Base-by-base conservation (phyloP, 2,888 invertebrate genomes). In the Gandaritis pyraliata region DNA sequence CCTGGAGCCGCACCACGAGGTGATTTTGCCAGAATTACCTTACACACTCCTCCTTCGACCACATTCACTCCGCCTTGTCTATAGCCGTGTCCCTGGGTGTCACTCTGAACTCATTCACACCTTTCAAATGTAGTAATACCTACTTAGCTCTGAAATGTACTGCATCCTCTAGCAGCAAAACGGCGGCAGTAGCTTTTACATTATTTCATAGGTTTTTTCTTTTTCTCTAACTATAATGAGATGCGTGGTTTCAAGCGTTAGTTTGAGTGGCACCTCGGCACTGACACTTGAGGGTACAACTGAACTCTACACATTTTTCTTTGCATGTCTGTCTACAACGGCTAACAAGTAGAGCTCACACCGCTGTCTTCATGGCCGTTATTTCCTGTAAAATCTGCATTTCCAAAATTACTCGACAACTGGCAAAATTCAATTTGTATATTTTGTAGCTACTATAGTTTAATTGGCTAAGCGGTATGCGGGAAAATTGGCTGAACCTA, bases 11-110 rank as follows among this genome's bases (percentile, higher is more conserved):
- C 87, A 87, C 75, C 87, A 85, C 82, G 91, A 92, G 92, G 92
- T 92, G 92, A 92, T 90, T 91, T 91, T 90, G 91, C 92, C 91
- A 92, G 90, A 92, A 76, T 90, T 92, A 90, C 90, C 90, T 88
- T 86, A 81, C 85, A 86, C 87, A 87, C 85, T 77, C 67, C 85
- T 77, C 67, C 81, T 72, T 81, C 77, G 76, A 81, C 80, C 85
- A 87, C 88, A 80, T 81, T 85, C 88, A 88, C 88, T 87, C 76
- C 77, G 82, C 82, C 84, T 85, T 85, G 76, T 81, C 75, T 82
- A 81, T 77, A 85, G 77, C 82, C 76, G 78, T 82, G 81, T 82
- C 80, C 50, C 81, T 79, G 80, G 87, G 87, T 88, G 88, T 86
- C 88, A 88, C 87, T 86, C 78, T 79, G 81, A 75, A 60, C 52